These are phyloP conservation scores for Anguilla rostrata DNA, from an alignment of 2,113 vertebrate species.

Conservation along the genomic window DNA sequence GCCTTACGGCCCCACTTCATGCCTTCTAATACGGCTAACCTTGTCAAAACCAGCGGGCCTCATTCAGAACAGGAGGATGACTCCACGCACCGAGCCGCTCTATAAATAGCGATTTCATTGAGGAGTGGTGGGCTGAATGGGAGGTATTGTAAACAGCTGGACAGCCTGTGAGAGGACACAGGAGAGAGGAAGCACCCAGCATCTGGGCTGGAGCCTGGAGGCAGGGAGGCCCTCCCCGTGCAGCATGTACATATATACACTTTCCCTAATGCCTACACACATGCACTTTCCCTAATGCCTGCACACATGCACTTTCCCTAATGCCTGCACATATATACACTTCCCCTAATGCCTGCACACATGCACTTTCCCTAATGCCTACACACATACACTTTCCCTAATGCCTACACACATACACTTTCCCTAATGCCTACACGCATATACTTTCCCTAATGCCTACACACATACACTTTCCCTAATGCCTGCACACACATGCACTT, in stretches of 20 bases:
- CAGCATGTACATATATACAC: not conserved
- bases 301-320: not conserved
- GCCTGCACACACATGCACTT: not conserved
- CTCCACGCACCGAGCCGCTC: slow-evolving; percentile 56
- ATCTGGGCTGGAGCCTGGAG: not conserved
- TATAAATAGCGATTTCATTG: slow-evolving; percentile 76
- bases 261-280: not conserved
- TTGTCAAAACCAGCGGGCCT: slow-evolving; percentile 68
- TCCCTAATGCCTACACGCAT: not conserved
- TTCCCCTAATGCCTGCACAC: not conserved
- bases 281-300: not conserved
- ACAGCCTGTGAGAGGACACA: slow-evolving; percentile 59
- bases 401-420: not conserved
- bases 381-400: not conserved
- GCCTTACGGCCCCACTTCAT: slow-evolving; percentile 47
- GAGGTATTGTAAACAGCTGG: slow-evolving; percentile 66
- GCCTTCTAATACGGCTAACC: slow-evolving; percentile 65
- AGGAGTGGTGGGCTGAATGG: slow-evolving; percentile 67
- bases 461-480: not conserved
- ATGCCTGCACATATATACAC: not conserved
- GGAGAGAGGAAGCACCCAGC: slow-evolving; percentile 48
- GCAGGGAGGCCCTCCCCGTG: not conserved
- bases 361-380: not conserved
- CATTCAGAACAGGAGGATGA: slow-evolving; percentile 73
- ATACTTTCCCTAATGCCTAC: not conserved